A percentile compares a stretch with the other conserved stretches of the same genome.
These are phyloP conservation scores for Lottia scabra DNA, from an alignment of 2,888 invertebrate species.

Conservation along the genomic window DNA sequence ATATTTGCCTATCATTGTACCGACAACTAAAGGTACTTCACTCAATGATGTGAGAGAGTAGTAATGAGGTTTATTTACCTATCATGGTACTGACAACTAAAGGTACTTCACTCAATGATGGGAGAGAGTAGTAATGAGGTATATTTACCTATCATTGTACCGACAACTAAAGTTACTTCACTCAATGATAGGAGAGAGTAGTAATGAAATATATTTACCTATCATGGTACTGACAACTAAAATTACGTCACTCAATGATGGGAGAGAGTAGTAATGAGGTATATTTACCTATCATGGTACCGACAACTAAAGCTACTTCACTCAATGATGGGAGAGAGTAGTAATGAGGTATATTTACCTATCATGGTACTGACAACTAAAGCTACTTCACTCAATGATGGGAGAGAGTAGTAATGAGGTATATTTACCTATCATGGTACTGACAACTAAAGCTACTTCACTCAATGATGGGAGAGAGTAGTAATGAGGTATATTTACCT, in stretches of 20 bases:
- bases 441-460: constrained; percentile 85
- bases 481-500: constrained; percentile 72
- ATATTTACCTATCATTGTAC: constrained; percentile 85
- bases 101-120: constrained; percentile 85
- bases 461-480: constrained; percentile 78
- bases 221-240: constrained; percentile 90
- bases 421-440: constrained; percentile 85
- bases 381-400: constrained; percentile 85
- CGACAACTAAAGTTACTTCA: constrained; percentile 85
- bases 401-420: too few species aligned
- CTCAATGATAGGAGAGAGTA: constrained; percentile 78
- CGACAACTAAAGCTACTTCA: constrained; percentile 85
- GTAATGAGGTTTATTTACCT: constrained; percentile 72
- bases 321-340: constrained; percentile 78
- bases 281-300: constrained; percentile 85
- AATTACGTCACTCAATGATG: constrained; percentile 85
- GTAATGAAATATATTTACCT: constrained; percentile 72
- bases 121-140: too few species aligned
- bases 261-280: too few species aligned
- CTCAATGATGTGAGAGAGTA: constrained; percentile 78
- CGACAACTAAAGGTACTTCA: constrained; percentile 85
- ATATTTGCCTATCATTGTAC: constrained; percentile 85
- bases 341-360: constrained; percentile 72
- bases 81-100: constrained; percentile 90
- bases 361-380: constrained; percentile 90